Evolutionary conservation across 2,113 vertebrate genomes (phyloP).

Genomic region (Oenanthe melanoleuca): DNA sequence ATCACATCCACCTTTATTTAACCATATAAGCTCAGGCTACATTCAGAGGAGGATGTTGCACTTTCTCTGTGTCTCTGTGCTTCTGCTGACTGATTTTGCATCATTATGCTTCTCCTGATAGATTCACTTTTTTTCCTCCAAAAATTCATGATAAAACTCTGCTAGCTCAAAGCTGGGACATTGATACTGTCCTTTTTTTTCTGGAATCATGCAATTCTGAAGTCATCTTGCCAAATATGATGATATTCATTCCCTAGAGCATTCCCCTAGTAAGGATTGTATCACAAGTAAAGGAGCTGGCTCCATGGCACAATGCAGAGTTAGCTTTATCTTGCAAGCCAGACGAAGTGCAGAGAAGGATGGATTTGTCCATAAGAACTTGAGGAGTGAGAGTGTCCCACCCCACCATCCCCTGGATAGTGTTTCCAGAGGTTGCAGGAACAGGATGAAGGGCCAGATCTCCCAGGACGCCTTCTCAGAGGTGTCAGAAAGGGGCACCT

Average conservation of each 20-base stretch:
- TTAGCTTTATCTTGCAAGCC: background rate
- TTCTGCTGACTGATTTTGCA: background rate
- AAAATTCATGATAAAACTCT: background rate
- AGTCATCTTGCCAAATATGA: background rate
- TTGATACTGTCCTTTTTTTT: background rate
- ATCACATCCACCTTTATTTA: background rate
- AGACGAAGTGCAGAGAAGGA: background rate
- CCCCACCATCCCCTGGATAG: rapidly evolving
- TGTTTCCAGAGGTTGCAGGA: background rate
- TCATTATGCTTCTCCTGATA: background rate
- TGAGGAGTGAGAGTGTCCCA: rapidly evolving
- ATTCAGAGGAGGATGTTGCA: background rate
- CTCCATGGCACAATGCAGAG: background rate
- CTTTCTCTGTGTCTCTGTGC: background rate
- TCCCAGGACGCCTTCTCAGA: background rate
- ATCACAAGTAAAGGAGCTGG: background rate
- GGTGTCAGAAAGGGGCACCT: background rate
- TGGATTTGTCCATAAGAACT: background rate
- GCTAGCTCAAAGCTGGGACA: background rate
- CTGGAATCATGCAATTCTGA: background rate
- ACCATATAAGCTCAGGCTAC: background rate
- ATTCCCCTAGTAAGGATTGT: background rate
- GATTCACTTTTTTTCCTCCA: background rate
- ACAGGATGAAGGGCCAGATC: rapidly evolving
- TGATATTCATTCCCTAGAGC: background rate